These are phyloP conservation scores for Beris chalybata DNA, from an alignment of 2,888 invertebrate genomes.

Conservation along the genomic window DNA sequence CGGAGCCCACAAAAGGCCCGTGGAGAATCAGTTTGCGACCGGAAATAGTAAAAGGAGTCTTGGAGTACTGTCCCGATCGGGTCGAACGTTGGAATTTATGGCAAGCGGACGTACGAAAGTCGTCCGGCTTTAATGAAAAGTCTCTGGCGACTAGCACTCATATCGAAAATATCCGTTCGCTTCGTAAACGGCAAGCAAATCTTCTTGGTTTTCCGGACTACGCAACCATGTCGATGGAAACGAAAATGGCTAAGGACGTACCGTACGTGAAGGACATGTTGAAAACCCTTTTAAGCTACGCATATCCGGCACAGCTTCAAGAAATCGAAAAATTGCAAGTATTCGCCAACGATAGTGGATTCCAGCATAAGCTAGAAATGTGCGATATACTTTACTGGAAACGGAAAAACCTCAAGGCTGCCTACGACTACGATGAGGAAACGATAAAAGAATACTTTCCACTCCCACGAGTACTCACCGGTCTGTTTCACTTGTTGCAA, in stretches of 20 bases:
- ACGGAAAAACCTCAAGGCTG: conserved; percentile 69
- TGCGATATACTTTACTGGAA: conserved; percentile 92
- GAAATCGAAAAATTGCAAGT: conserved; percentile 72
- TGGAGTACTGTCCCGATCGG: conserved; percentile 83
- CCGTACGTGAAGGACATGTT: conserved; percentile 74
- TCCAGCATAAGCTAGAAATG: conserved; percentile 67
- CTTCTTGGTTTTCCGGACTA: conserved; percentile 77
- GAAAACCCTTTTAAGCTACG: conserved; percentile 66
- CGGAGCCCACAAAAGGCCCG: conserved; percentile 69
- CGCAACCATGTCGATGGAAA: conserved; percentile 88
- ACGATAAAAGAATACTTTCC: conserved; percentile 81
- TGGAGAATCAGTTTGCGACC: conserved; percentile 82
- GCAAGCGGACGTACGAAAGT: conserved; percentile 74
- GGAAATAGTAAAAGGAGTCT: conserved; percentile 70
- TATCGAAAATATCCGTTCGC: conserved; percentile 75
- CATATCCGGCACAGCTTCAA: conserved; percentile 72
- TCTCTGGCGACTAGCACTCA: conserved; percentile 70
- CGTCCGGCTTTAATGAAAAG: conserved; percentile 67
- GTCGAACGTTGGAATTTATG: conserved; percentile 80
- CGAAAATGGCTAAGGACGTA: conserved; percentile 84
- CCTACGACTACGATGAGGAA: conserved; percentile 72
- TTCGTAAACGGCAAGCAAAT: conserved; percentile 71
- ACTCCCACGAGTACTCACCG: conserved; percentile 74
- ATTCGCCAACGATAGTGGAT: conserved; percentile 75
- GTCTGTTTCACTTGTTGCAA: conserved; percentile 74